These are phyloP conservation scores for Yoshiicerus persimilis DNA, from an alignment of 1,140 invertebrate species.

Conservation along the genomic window DNA sequence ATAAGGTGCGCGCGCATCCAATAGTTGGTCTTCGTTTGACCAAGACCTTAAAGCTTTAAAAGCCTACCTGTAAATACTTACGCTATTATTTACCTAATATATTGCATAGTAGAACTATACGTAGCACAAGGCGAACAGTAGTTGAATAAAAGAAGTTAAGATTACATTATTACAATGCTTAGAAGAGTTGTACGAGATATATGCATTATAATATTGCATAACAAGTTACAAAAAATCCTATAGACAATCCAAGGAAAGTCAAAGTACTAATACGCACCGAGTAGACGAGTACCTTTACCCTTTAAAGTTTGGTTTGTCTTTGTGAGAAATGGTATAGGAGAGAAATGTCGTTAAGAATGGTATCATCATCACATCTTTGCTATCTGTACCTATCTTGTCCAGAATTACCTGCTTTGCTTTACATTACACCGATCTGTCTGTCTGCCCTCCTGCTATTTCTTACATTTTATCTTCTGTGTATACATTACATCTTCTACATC, in stretches of 20 bases:
- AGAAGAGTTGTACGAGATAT: too few relatives aligned
- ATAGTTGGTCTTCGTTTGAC: too few relatives aligned
- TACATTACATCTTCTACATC: background rate
- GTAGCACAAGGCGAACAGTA: background rate
- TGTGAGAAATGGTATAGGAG: background rate
- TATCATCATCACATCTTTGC: background rate
- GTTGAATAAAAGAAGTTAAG: background rate
- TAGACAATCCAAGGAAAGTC: background rate
- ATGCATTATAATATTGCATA: background rate
- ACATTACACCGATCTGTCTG: background rate
- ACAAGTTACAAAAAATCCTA: background rate
- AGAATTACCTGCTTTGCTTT: conserved; percentile 13
- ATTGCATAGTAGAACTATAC: background rate
- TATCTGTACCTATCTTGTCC: background rate
- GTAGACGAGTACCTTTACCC: background rate
- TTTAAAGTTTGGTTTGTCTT: background rate
- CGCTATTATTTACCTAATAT: background rate
- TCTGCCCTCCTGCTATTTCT: background rate
- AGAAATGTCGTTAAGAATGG: background rate
- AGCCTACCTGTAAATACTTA: too few relatives aligned
- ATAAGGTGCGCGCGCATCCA: too few relatives aligned
- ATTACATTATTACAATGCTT: background rate
- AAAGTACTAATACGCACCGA: background rate
- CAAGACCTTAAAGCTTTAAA: too few relatives aligned
- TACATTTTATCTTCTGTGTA: background rate